phyloP scores from a whole-genome alignment of 2,888 invertebrate genomes.

The Drosophila subquinaria region DNA sequence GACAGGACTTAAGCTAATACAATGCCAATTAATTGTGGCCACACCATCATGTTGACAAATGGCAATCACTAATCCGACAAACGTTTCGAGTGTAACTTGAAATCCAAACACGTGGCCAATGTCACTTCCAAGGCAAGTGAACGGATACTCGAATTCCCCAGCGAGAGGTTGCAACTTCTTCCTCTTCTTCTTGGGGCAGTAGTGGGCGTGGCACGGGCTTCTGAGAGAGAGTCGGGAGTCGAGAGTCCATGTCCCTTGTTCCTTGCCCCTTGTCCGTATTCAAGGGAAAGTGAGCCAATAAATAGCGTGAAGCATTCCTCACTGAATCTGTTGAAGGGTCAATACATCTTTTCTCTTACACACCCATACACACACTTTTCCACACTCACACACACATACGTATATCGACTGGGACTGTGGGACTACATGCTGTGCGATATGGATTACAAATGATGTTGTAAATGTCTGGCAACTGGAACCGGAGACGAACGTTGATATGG shows the following conservation, averaged over 20 bases:
- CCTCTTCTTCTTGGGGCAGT: conserved; percentile 11
- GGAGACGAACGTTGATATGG: conserved; percentile 46
- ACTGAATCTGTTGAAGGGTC: conserved; percentile 76
- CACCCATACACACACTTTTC: conserved; percentile 26
- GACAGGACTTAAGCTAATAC: conserved; percentile 63
- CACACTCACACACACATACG: conserved; percentile 30
- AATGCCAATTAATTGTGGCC: conserved; percentile 72
- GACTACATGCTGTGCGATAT: conserved; percentile 81
- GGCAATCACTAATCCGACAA: conserved; percentile 72
- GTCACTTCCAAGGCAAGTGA: conserved; percentile 23
- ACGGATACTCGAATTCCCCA: conserved; percentile 66
- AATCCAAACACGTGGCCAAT: conserved; percentile 74
- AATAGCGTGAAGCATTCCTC: conserved; percentile 75
- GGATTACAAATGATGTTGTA: conserved; percentile 84
- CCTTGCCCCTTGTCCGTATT: conserved; percentile 23
- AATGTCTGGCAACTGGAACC: conserved; percentile 63
- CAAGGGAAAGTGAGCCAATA: conserved; percentile 81
- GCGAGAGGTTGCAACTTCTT: conserved; percentile 47
- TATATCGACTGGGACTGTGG: conserved; percentile 40
- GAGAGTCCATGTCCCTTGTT: background rate
- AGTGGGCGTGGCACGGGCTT: conserved; percentile 33
- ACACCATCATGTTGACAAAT: conserved; percentile 78
- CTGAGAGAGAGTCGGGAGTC: background rate
- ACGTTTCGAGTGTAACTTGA: conserved; percentile 59
- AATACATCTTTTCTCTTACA: conserved; percentile 75